Conservation (phyloP, 1,140 invertebrate genomes). For the Nomia melanderi region DNA sequence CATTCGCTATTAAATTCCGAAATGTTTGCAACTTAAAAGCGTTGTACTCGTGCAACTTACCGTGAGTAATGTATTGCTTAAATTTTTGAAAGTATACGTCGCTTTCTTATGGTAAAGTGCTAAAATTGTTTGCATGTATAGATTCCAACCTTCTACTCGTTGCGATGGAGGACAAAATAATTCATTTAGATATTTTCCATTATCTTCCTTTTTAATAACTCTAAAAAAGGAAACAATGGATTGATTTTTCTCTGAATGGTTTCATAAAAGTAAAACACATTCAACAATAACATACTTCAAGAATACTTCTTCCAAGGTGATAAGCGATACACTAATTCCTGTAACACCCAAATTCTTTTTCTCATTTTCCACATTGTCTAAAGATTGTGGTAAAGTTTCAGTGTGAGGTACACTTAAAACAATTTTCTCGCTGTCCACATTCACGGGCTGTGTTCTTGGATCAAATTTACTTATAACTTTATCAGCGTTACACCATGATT, state of each 20-base stretch:
- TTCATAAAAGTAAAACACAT: neutral
- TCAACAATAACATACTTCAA: conserved; percentile 83
- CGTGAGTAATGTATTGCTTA: conserved; percentile 60
- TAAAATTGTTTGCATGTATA: conserved; percentile 65
- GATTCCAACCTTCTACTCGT: conserved; percentile 66
- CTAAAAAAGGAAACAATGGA: conserved; percentile 51
- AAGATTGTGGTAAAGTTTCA: conserved; percentile 82
- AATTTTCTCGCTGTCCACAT: conserved; percentile 71
- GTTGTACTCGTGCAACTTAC: conserved; percentile 56
- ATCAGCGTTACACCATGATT: conserved; percentile 70
- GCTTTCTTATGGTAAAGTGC: conserved; percentile 74
- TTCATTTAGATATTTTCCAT: conserved; percentile 64
- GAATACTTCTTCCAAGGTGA: conserved; percentile 94
- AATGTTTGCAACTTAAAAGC: neutral
- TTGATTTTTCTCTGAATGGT: conserved; percentile 3
- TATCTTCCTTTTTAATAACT: conserved; percentile 72
- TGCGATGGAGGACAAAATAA: conserved; percentile 51
- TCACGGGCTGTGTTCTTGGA: conserved; percentile 66
- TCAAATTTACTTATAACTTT: conserved; percentile 69
- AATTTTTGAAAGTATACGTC: conserved; percentile 71
- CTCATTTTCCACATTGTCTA: conserved; percentile 84
- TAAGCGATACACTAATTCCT: conserved; percentile 89
- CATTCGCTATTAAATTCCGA: neutral
- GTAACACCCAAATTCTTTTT: conserved; percentile 84
- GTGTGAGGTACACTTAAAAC: conserved; percentile 79